Evolutionary conservation across 2,888 invertebrate species (phyloP).

Genomic region (Uropetala carovei): DNA sequence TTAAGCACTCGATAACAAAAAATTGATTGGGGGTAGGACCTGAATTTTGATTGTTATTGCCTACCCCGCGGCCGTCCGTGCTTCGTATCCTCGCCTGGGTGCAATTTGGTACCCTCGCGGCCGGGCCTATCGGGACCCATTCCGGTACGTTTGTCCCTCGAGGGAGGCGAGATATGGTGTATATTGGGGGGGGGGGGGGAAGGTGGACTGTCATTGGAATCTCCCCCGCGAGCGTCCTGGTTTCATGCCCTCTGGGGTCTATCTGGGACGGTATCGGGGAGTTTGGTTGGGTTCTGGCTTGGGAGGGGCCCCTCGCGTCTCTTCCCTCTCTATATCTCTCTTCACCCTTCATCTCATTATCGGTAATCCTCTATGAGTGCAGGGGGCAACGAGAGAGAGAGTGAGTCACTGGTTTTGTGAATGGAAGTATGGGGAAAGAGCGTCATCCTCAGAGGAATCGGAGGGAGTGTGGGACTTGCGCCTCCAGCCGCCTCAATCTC

Average conservation of each 20-base stretch:
- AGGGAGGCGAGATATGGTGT: not conserved
- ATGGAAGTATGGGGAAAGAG: conserved; percentile 16
- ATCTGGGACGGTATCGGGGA: conserved; percentile 10
- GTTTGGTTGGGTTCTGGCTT: not conserved
- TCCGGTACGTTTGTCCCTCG: conserved; percentile 13
- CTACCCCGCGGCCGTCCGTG: conserved; percentile 28
- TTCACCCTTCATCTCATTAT: conserved; percentile 48
- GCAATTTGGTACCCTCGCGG: conserved; percentile 36
- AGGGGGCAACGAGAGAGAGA: not conserved
- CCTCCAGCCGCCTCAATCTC: not conserved
- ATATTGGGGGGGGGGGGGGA: not conserved
- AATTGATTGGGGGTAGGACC: conserved; percentile 53
- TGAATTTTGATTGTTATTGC: conserved; percentile 48
- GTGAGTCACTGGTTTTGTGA: conserved; percentile 40
- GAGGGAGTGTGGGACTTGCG: conserved; percentile 36
- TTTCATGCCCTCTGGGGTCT: not conserved
- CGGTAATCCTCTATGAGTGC: conserved; percentile 47
- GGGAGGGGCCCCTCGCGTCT: not conserved
- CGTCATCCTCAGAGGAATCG: conserved; percentile 1
- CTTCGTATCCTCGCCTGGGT: not conserved
- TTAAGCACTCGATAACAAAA: conserved; percentile 52
- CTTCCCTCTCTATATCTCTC: not conserved
- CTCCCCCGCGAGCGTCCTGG: not conserved
- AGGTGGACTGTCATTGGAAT: not conserved
- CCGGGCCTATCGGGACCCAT: conserved; percentile 47